A percentile compares a stretch with the other conserved stretches of the same genome.
phyloP scores from a whole-genome alignment of 2,888 invertebrate species.

The Lithophane leautieri region DNA sequence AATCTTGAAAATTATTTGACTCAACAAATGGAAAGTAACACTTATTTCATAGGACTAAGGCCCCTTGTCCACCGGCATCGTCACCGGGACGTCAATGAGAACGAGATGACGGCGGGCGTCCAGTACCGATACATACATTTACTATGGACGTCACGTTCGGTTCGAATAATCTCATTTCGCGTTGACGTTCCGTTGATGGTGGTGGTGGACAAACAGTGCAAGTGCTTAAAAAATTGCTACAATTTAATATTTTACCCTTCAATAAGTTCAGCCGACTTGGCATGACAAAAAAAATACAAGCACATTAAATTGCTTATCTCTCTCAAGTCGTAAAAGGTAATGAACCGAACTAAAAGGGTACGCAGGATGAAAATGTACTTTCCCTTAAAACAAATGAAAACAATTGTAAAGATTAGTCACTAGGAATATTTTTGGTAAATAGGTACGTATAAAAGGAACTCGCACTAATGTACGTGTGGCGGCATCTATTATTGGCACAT shows the following conservation, averaged over 20 bases:
- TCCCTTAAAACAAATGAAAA: slow-evolving; percentile 32
- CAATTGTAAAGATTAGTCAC: slow-evolving; percentile 21
- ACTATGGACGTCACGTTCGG: no score
- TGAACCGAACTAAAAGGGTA: slow-evolving; percentile 45
- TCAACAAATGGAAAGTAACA: not conserved
- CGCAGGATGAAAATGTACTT: slow-evolving; percentile 28
- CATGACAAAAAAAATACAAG: slow-evolving; percentile 43
- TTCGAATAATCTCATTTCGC: no score
- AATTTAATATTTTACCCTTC: slow-evolving; percentile 35
- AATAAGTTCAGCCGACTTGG: slow-evolving; percentile 34
- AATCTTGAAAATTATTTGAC: not conserved
- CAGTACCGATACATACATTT: no score
- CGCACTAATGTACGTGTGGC: no score
- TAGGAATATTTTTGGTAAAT: not conserved
- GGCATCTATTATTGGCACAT: no score
- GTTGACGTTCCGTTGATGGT: no score
- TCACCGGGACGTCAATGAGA: no score
- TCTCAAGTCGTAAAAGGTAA: slow-evolving; percentile 56
- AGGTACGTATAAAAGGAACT: no score
- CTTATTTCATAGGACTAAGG: not conserved
- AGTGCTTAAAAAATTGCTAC: slow-evolving; percentile 6
- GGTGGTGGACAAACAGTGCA: not conserved
- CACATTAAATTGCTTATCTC: slow-evolving; percentile 47
- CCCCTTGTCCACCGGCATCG: no score
- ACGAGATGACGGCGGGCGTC: no score